phyloP scores from a whole-genome alignment of 2,888 invertebrate species.

The Tetanocera ferruginea region DNA sequence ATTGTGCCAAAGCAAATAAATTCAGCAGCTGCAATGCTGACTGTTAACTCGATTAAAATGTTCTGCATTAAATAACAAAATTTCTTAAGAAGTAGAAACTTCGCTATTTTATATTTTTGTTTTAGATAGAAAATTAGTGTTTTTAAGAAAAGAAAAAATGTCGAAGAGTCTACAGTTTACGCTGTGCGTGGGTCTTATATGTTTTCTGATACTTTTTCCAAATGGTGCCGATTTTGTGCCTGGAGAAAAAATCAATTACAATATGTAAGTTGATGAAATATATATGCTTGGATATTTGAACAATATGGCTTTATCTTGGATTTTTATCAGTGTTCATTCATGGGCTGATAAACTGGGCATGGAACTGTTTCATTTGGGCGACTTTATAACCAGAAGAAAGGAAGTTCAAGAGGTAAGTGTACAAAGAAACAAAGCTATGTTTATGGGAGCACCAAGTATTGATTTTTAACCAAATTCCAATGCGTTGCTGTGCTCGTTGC shows the following conservation, averaged over 20 bases:
- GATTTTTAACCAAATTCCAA: constrained; percentile 17
- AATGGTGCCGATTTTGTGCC: constrained; percentile 63
- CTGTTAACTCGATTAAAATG: background rate
- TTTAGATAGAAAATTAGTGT: background rate
- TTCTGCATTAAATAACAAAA: constrained; percentile 22
- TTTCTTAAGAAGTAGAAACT: constrained; percentile 9
- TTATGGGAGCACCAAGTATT: background rate
- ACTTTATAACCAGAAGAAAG: constrained; percentile 83
- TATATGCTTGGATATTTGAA: background rate
- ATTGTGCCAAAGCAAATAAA: background rate
- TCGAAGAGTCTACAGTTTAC: constrained; percentile 52
- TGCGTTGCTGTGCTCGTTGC: background rate
- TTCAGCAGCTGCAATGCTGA: background rate
- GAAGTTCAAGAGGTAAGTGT: constrained; percentile 80
- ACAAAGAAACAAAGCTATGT: background rate
- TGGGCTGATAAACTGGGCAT: constrained; percentile 87
- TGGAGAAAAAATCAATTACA: constrained; percentile 69
- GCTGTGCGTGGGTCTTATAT: constrained; percentile 55
- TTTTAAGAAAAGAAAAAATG: constrained; percentile 36
- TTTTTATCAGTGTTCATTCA: constrained; percentile 76
- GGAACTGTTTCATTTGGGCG: constrained; percentile 84
- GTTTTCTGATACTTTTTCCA: constrained; percentile 63
- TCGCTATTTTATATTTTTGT: constrained; percentile 12
- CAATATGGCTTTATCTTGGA: background rate
- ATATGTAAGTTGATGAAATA: constrained; percentile 60